Conservation (phyloP, 2,888 invertebrate species). For the Ichneumon xanthorius region DNA sequence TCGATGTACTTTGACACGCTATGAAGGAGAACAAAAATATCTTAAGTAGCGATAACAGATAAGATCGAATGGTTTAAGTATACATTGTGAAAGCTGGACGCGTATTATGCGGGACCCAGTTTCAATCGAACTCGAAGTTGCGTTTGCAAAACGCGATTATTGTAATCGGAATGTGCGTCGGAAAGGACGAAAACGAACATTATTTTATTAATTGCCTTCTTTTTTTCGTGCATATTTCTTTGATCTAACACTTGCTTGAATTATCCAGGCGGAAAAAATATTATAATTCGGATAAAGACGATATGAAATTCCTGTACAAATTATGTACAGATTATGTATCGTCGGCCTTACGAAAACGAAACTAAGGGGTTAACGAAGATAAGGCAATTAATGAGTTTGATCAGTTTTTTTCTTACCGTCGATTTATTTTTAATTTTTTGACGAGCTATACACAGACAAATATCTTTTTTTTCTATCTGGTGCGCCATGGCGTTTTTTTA, state of each 20-base stretch:
- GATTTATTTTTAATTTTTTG: not conserved
- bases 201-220: not conserved
- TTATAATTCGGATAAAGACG: not conserved
- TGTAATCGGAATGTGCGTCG: constrained; percentile 18
- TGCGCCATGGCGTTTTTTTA: not conserved
- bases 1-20: constrained; percentile 41
- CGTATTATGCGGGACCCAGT: constrained; percentile 38
- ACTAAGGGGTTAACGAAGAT: not conserved
- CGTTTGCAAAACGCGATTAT: constrained; percentile 31
- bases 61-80: constrained; percentile 32
- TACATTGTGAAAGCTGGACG: constrained; percentile 44
- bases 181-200: constrained; percentile 25
- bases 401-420: constrained; percentile 10
- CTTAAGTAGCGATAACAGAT: constrained; percentile 11
- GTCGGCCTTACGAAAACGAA: constrained; percentile 6
- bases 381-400: not conserved
- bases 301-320: not conserved
- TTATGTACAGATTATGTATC: not conserved
- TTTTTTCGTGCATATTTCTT: constrained; percentile 17
- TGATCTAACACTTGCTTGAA: constrained; percentile 5
- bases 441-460: not conserved
- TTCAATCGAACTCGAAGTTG: constrained; percentile 2
- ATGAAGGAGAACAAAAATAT: constrained; percentile 27
- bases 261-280: not conserved
- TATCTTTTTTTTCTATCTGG: constrained; percentile 11